phyloP scores from a whole-genome alignment of 2,113 vertebrate species.

The Abramis brama region DNA sequence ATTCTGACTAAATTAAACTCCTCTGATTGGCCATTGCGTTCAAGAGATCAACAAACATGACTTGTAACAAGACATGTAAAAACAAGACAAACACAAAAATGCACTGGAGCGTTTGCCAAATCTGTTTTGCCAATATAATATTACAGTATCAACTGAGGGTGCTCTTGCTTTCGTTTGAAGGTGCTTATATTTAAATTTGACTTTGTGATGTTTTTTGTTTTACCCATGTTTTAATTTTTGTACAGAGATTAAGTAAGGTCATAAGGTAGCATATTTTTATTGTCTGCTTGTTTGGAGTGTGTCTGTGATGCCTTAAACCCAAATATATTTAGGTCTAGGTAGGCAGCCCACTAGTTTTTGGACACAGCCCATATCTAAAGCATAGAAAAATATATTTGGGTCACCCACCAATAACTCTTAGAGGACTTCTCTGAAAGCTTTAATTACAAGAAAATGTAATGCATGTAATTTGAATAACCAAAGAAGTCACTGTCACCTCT shows the following conservation, averaged over 20 bases:
- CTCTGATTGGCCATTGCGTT: no score
- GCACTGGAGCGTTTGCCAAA: no score
- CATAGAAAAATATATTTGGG: not conserved
- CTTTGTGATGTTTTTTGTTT: no score
- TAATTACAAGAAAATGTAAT: not conserved
- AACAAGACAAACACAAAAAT: no score
- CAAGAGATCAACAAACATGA: no score
- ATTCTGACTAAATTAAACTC: no score
- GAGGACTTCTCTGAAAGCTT: not conserved
- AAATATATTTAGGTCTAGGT: not conserved
- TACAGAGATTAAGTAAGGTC: not conserved
- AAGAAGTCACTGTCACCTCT: constrained; percentile 14
- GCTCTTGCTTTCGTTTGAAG: no score
- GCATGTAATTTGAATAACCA: not conserved
- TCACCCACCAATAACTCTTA: not conserved
- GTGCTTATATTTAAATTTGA: no score
- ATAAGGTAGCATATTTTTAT: not conserved
- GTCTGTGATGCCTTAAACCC: not conserved
- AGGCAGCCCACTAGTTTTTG: not conserved
- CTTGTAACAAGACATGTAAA: no score
- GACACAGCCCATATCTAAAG: not conserved
- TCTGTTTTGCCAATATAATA: no score
- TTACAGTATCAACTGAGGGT: no score
- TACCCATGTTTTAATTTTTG: no score
- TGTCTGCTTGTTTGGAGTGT: not conserved